Base-by-base conservation (phyloP, 2,797 vertebrate species). In the Molossus alvarezi region DNA sequence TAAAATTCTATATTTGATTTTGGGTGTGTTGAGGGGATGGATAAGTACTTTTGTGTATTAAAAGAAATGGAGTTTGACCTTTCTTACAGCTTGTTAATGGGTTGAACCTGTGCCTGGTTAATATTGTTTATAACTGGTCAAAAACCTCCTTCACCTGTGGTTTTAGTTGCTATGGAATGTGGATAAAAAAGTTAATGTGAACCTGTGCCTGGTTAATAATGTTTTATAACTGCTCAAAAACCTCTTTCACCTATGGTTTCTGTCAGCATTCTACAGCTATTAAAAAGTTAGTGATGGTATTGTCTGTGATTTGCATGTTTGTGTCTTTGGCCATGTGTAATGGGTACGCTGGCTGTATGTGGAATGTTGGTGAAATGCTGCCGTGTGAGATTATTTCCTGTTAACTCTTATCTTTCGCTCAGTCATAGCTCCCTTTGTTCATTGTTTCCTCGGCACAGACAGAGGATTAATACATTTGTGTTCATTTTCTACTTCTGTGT, bases 361-460 rank as follows among this genome's bases (percentile, higher is more conserved):
- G 73, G 58, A 41, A 29, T 69, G 45, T 18, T 64, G 37, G 64
- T 77, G 14, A 60, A 20, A 62, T 1, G 4, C 69, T 23, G 13
- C 27, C 33, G 45, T 27, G 69, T 48, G 58, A 48, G 17, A 79
- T 80, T 79, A 83, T 91, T 96, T 88, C 88, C 92, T 87, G 10
- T 57, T 20, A 23, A 23, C 65, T 75, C 37, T 73, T 92, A 67
- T 93, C 60, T 62, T 75, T 86, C 73, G 58, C 81, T 57, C 71
- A 82, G 88, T 83, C 72, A 83, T 25, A 62, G 73, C 29, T 29
- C 71, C 53, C 53, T 97, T 95, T 96, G 93, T 97, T 91, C 62
- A n/a, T 87, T 53, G 23, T 87, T 79, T 95, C 51, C 37, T 94
- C 60, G 23, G 45, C 55, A 65, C 41, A 33, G 84, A 94, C 25